These are phyloP conservation scores for Tetragonisca angustula DNA, from an alignment of 2,888 invertebrate species.

Conservation along the genomic window DNA sequence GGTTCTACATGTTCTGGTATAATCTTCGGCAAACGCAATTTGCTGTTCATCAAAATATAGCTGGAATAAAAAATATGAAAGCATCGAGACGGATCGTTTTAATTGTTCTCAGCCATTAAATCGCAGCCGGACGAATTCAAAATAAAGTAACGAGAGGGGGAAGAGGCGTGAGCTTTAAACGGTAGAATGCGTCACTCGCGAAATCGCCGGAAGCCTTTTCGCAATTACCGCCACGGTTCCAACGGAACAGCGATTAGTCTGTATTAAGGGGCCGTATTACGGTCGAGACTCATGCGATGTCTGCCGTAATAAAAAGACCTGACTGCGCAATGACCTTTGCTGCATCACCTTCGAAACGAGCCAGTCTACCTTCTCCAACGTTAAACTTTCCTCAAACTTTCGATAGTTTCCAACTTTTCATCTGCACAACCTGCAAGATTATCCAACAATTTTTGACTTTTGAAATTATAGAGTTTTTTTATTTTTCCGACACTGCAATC, in stretches of 20 bases:
- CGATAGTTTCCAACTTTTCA: not conserved
- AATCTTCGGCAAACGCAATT: no score
- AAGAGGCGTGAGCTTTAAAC: conserved; percentile 39
- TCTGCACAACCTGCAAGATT: not conserved
- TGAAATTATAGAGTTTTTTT: not conserved
- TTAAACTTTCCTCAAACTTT: not conserved
- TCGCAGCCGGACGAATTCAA: no score
- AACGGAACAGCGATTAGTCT: conserved; percentile 71
- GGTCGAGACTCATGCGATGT: conserved; percentile 71
- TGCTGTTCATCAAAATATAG: not conserved
- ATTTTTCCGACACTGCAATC: not conserved
- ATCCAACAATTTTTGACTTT: not conserved
- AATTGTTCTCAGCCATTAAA: not conserved
- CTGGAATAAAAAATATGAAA: not conserved
- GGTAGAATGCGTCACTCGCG: conserved; percentile 58
- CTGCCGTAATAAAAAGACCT: conserved; percentile 69
- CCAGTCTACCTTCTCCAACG: not conserved
- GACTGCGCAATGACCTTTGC: conserved; percentile 65
- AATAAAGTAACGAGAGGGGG: not conserved
- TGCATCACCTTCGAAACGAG: not conserved
- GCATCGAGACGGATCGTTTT: not conserved
- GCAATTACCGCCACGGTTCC: conserved; percentile 72
- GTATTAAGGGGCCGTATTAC: conserved; percentile 71
- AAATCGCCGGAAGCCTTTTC: conserved; percentile 68
- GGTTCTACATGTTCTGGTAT: no score